Conservation (phyloP, 2,888 invertebrate species). For the Drosophila mercatorum region DNA sequence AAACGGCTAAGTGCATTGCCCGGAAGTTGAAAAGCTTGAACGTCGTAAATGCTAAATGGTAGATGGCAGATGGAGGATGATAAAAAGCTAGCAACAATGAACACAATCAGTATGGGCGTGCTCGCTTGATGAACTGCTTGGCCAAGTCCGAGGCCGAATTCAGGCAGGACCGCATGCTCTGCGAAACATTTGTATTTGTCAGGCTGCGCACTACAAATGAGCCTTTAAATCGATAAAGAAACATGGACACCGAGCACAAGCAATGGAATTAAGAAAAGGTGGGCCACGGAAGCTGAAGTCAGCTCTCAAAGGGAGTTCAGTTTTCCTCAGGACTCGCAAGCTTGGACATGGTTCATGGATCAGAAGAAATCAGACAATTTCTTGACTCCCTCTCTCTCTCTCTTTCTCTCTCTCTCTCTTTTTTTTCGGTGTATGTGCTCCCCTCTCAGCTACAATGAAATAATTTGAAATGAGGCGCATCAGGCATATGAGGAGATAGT, state of each 20-base stretch:
- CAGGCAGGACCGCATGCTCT: conserved; percentile 1
- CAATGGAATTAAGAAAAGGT: conserved; percentile 24
- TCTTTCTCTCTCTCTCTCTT: too few species aligned
- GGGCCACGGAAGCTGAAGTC: conserved; percentile 1
- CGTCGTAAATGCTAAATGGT: conserved; percentile 43
- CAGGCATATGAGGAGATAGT: conserved; percentile 8
- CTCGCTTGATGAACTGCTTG: conserved; percentile 53
- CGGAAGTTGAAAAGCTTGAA: conserved; percentile 63
- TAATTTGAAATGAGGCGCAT: conserved; percentile 51
- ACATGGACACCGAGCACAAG: conserved; percentile 53
- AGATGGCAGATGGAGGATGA: conserved; percentile 43
- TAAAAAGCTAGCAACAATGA: conserved; percentile 45
- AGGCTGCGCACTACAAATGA: conserved; percentile 60
- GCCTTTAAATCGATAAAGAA: conserved; percentile 63
- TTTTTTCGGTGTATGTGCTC: too few species aligned
- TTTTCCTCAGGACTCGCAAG: too few species aligned
- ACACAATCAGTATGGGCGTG: conserved; percentile 28
- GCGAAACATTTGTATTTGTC: conserved; percentile 65
- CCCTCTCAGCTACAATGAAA: conserved; percentile 20
- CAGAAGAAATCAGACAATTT: too few species aligned
- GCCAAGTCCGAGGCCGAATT: conserved; percentile 16
- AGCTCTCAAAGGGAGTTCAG: neutral
- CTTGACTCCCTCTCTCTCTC: too few species aligned
- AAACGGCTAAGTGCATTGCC: conserved; percentile 70
- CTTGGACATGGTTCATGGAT: too few species aligned